Evolutionary conservation across 2,113 vertebrate genomes (phyloP).

Genomic region (Hypocryptadius cinnamomeus): DNA sequence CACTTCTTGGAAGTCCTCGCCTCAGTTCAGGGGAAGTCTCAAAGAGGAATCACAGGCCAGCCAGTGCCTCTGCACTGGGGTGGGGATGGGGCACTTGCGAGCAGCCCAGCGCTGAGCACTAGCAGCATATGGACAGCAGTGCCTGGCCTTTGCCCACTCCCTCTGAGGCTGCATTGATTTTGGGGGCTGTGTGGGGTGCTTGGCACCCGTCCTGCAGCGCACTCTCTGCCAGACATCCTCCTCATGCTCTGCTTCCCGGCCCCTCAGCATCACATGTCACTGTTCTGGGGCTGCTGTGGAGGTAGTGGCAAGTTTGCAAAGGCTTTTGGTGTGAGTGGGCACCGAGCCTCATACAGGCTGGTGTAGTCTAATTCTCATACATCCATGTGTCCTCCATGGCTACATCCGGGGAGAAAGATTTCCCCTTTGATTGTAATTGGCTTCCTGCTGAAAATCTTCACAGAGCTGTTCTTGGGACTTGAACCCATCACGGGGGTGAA

Average conservation of each 20-base stretch:
- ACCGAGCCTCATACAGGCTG: not conserved
- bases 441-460: not conserved
- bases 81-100: fast-evolving
- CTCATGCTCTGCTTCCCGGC: fast-evolving
- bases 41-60: not conserved
- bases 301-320: not conserved
- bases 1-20: not conserved
- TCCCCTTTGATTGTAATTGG: not conserved
- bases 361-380: not conserved
- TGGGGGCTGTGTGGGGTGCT: fast-evolving
- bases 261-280: fast-evolving
- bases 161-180: not conserved
- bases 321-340: not conserved
- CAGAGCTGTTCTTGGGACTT: not conserved
- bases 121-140: fast-evolving
- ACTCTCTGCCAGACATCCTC: not conserved
- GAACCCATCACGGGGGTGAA: fast-evolving
- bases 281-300: not conserved
- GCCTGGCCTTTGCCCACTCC: not conserved
- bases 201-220: fast-evolving
- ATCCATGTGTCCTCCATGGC: not conserved
- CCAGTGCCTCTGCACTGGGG: fast-evolving
- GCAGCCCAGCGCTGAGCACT: not conserved
- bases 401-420: not conserved
- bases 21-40: not conserved